These are phyloP conservation scores for Eledona agricola DNA, from an alignment of 2,888 invertebrate species.

Conservation along the genomic window DNA sequence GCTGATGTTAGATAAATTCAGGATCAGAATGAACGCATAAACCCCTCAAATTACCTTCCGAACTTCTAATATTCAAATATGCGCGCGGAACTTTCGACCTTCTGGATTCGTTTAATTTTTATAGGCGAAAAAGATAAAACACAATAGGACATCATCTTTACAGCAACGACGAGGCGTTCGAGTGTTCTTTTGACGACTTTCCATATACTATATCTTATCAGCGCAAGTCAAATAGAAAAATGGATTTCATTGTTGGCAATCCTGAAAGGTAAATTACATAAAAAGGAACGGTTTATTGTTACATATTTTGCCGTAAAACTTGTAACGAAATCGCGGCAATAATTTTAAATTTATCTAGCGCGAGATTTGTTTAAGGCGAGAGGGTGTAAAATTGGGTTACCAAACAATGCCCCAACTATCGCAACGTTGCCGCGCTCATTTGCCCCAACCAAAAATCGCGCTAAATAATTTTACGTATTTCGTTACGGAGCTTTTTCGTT, in stretches of 20 bases:
- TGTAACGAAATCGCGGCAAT: slow-evolving; percentile 27
- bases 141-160: slow-evolving; percentile 17
- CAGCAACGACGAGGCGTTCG: slow-evolving; percentile 15
- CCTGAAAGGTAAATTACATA: slow-evolving; percentile 29
- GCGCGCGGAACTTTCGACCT: not conserved
- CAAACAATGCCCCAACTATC: too few species aligned
- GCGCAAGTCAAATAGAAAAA: slow-evolving; percentile 33
- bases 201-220: slow-evolving; percentile 32
- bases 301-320: slow-evolving; percentile 27
- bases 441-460: too few species aligned
- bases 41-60: slow-evolving; percentile 21
- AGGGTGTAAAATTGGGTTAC: too few species aligned
- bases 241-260: slow-evolving; percentile 33
- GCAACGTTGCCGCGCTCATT: too few species aligned
- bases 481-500: too few species aligned
- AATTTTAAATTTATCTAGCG: slow-evolving; percentile 12
- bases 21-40: slow-evolving; percentile 37
- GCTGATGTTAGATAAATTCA: slow-evolving; percentile 56
- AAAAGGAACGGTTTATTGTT: slow-evolving; percentile 29
- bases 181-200: slow-evolving; percentile 34
- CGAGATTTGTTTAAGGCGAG: too few species aligned
- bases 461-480: too few species aligned
- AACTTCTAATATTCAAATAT: slow-evolving; percentile 3
- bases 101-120: slow-evolving; percentile 24
- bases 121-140: slow-evolving; percentile 15